phyloP scores from a whole-genome alignment of 2,888 invertebrate genomes.

The Amiota minor region DNA sequence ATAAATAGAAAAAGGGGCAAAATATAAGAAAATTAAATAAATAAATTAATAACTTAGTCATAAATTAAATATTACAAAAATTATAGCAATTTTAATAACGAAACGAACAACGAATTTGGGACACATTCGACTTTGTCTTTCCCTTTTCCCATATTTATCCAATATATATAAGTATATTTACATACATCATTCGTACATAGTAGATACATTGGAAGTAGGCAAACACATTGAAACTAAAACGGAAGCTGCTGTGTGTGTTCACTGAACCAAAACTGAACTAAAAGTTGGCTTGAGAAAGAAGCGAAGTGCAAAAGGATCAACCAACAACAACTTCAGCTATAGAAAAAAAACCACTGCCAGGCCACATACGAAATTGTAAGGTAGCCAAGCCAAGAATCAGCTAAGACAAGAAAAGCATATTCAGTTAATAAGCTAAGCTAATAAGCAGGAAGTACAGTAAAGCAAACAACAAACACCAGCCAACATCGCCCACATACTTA shows the following conservation, averaged over 20 bases:
- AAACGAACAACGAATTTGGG: slow-evolving; percentile 26
- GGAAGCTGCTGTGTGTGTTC: slow-evolving; percentile 6
- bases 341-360: slow-evolving; percentile 40
- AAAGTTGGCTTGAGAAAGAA: neutral
- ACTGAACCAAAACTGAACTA: neutral
- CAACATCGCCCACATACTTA: no score
- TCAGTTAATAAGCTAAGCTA: slow-evolving; percentile 42
- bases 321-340: neutral
- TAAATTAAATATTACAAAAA: neutral
- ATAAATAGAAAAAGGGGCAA: no score
- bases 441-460: slow-evolving; percentile 54
- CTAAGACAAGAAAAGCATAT: neutral
- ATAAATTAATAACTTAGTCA: no score
- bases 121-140: slow-evolving; percentile 1
- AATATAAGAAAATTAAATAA: no score
- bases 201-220: neutral
- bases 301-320: neutral
- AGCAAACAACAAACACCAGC: no score
- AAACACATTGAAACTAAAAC: neutral
- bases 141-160: neutral
- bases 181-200: neutral
- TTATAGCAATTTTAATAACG: neutral
- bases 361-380: neutral
- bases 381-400: neutral
- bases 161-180: neutral